Evolutionary conservation across 2,797 vertebrate species (phyloP), one percentile per base, ranked within the genome.

Genomic region (Lithobates pipiens): DNA sequence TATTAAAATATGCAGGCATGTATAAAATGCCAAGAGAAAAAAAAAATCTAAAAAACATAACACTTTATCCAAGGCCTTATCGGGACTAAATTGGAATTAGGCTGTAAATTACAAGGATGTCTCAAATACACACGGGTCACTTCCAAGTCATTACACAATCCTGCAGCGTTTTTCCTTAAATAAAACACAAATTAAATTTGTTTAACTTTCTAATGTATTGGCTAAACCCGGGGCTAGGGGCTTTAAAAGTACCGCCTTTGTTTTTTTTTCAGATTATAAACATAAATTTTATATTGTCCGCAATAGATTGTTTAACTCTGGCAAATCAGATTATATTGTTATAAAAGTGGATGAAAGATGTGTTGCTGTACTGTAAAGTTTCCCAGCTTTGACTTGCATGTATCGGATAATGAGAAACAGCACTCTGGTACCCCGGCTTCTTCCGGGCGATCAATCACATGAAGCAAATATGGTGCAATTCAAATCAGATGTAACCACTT

Each of bases 371-470:
- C 74, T 89, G 21, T 84, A 90, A 90, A 91, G 88, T 83, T 74
- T 46, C 83, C 88, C 86, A 88, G 87, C 36, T 75, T 54, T 54
- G 8, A 21, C 70, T 79, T 83, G 7, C 84, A 76, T 76, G 32
- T 83, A 67, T 74, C 88, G 86, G 77, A 29, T 87, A 89, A 91
- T 83, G 83, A 88, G 88, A 89, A 93, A 89, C 88, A 92, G 75
- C 79, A 32, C 61, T 83, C 81, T 65, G 89, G 80, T 2, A 0
- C 75, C 54, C 44, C 81, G 77, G 85, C 89, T 91, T 91, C 88
- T 88, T 86, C 85, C 78, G 50, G 84, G 76, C 80, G 86, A 88
- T 88, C 91, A 89, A 83, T 77, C 70, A 77, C 80, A 44, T 42
- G 42, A 21, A 79, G 34, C 29, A 65, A 63, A 88, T 57, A 88